These are phyloP conservation scores for Circus cinereus DNA, from an alignment of 2,797 vertebrate species.

Conservation along the genomic window DNA sequence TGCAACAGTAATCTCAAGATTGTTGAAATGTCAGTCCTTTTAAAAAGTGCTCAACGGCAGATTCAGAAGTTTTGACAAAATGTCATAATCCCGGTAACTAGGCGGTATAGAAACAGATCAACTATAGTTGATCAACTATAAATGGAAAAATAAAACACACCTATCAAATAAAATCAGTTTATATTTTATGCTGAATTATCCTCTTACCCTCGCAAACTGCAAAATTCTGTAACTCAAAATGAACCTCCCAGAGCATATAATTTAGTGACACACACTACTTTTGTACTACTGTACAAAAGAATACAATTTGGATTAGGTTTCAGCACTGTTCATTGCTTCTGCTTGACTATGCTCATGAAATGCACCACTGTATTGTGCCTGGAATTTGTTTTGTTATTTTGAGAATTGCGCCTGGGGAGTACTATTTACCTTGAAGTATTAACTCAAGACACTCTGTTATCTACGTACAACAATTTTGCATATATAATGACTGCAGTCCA, in stretches of 20 bases:
- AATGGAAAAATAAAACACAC: neutral
- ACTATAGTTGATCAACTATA: neutral
- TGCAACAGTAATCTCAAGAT: fast-evolving
- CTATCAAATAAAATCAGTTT: neutral
- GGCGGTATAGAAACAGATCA: neutral
- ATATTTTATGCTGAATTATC: neutral
- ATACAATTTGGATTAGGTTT: neutral
- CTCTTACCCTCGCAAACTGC: neutral
- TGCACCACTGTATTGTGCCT: neutral
- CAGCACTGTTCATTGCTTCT: neutral
- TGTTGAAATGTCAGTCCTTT: neutral
- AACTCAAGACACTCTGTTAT: neutral
- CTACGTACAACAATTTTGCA: neutral
- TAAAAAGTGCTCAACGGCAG: neutral
- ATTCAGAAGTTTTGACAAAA: neutral
- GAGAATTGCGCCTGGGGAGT: neutral
- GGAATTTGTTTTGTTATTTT: neutral
- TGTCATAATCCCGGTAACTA: neutral
- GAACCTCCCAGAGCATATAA: neutral
- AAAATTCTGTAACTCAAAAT: neutral
- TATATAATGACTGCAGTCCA: neutral
- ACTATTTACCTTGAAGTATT: neutral
- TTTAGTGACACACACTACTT: neutral
- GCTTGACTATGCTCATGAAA: neutral
- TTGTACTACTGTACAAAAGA: neutral